Conservation (phyloP, 1,140 invertebrate genomes). For the Phthorimaea operculella region DNA sequence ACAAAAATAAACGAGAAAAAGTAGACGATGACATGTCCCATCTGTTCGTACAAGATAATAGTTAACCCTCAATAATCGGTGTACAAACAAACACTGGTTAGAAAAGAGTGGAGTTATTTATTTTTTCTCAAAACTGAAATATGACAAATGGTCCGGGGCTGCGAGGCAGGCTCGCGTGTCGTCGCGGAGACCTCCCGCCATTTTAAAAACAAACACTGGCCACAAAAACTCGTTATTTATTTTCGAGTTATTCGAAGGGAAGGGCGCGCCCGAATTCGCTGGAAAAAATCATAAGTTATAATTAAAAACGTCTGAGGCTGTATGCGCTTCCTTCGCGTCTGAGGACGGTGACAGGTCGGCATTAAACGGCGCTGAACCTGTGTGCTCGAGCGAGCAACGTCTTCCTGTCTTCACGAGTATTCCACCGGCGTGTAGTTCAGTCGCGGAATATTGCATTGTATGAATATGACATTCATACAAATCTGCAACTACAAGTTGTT, state of each 20-base stretch:
- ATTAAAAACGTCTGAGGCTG: conserved; percentile 56
- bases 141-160: conserved; percentile 64
- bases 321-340: not conserved
- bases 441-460: too few species aligned
- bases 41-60: conserved; percentile 55
- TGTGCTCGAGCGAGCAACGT: not conserved
- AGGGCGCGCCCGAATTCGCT: conserved; percentile 62
- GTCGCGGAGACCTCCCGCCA: conserved; percentile 66
- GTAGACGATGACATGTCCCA: conserved; percentile 41
- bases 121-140: conserved; percentile 62
- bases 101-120: conserved; percentile 58
- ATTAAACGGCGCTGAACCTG: not conserved
- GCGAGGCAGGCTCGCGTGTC: conserved; percentile 58
- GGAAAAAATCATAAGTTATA: conserved; percentile 66
- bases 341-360: not conserved
- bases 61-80: conserved; percentile 55
- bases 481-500: too few species aligned
- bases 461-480: too few species aligned
- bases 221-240: conserved; percentile 67
- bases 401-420: not conserved
- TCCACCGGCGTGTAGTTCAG: too few species aligned
- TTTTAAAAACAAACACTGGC: conserved; percentile 67
- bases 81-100: conserved; percentile 57
- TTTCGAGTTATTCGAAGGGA: conserved; percentile 58
- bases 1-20: conserved; percentile 33